Evolutionary conservation across 2,113 vertebrate species (phyloP).

Genomic region (Rafetus swinhoei): DNA sequence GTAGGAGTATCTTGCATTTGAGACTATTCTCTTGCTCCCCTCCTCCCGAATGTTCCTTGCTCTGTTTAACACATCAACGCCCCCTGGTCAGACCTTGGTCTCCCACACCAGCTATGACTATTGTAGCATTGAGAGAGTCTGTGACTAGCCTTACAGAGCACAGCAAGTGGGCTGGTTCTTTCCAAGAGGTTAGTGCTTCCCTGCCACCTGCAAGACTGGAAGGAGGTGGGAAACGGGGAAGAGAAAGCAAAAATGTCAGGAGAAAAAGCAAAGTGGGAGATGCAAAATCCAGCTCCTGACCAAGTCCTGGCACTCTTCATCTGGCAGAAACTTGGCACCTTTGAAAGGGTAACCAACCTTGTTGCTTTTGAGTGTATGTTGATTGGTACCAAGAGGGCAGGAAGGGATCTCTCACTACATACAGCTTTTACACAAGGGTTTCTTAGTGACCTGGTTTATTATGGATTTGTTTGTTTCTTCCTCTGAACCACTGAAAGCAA

Average conservation of each 20-base stretch:
- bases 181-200: not conserved
- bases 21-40: slow-evolving; percentile 17
- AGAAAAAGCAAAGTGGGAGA: not conserved
- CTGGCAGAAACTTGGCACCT: not conserved
- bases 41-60: not conserved
- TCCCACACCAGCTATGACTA: not conserved
- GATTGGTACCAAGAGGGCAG: not conserved
- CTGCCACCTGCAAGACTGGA: not conserved
- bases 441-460: not conserved
- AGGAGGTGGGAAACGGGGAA: not conserved
- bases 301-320: rapidly evolving
- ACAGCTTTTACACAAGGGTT: not conserved
- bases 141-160: rapidly evolving
- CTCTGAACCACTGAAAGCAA: not conserved
- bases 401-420: not conserved
- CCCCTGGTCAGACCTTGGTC: not conserved
- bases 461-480: not conserved
- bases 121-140: not conserved
- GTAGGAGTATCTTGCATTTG: slow-evolving; percentile 44
- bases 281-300: not conserved
- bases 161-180: not conserved
- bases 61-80: slow-evolving; percentile 35
- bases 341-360: not conserved
- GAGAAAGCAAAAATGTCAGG: not conserved
- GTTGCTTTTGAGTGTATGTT: not conserved